These are phyloP conservation scores for Rhombomys opimus DNA, from an alignment of 2,113 vertebrate genomes.

Conservation along the genomic window DNA sequence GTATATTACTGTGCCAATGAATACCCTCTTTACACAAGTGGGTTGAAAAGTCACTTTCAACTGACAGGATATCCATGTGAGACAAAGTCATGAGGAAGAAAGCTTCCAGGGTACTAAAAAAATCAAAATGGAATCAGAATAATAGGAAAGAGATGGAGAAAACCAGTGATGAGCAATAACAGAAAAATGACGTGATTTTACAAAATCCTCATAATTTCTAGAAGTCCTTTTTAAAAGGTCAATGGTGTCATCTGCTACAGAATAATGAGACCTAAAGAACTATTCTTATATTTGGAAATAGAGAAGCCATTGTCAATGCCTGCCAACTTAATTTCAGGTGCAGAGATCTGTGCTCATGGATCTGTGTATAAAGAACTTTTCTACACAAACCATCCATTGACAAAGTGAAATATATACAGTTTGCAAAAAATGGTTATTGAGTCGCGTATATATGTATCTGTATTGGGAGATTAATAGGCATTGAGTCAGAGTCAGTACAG, in stretches of 20 bases:
- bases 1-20: background rate
- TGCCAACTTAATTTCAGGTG: conserved; percentile 22
- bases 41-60: conserved; percentile 43
- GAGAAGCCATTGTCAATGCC: conserved; percentile 4
- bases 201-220: background rate
- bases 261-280: conserved; percentile 23
- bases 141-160: background rate
- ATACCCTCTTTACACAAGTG: background rate
- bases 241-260: background rate
- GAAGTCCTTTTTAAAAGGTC: background rate
- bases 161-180: background rate
- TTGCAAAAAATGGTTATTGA: background rate
- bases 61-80: background rate
- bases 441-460: background rate
- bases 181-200: background rate
- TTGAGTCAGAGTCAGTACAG: background rate
- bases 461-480: background rate
- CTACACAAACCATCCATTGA: background rate
- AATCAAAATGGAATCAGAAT: background rate
- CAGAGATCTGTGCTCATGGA: background rate
- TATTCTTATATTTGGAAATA: background rate
- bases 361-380: background rate
- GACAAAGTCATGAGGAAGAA: conserved; percentile 10
- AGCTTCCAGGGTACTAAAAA: background rate
- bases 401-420: background rate